phyloP scores from a whole-genome alignment of 2,797 vertebrate genomes.

The Momotus momota region DNA sequence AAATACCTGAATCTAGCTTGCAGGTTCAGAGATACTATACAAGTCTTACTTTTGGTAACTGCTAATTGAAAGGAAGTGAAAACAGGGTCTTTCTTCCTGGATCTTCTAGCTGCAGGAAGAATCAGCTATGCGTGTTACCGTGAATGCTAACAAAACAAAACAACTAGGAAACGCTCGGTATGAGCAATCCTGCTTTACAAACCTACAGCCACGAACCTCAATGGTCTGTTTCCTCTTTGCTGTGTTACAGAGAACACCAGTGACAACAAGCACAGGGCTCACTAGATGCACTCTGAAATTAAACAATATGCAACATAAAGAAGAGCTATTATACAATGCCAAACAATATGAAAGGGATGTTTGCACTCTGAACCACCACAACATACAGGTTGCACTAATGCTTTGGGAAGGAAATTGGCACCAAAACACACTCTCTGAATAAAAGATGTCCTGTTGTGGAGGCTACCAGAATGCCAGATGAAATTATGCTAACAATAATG shows the following conservation, averaged over 20 bases:
- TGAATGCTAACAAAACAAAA: slow-evolving; percentile 44
- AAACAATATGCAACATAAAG: not conserved
- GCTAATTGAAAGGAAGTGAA: slow-evolving; percentile 39
- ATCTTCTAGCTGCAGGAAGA: slow-evolving; percentile 49
- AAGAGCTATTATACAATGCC: not conserved
- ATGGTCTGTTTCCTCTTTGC: slow-evolving; percentile 33
- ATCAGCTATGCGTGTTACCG: slow-evolving; percentile 15
- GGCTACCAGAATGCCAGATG: slow-evolving; percentile 28
- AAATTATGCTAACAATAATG: slow-evolving; percentile 37
- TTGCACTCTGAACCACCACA: not conserved
- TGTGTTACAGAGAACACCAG: not conserved
- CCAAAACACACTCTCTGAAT: not conserved
- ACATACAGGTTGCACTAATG: not conserved
- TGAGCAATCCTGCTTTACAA: slow-evolving; percentile 33
- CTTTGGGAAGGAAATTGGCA: not conserved
- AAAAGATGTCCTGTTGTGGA: not conserved
- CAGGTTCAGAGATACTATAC: not conserved
- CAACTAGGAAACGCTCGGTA: slow-evolving; percentile 17
- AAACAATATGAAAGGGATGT: not conserved
- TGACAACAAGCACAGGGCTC: not conserved
- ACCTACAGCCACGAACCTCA: slow-evolving; percentile 13
- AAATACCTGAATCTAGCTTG: not conserved
- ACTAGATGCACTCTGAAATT: not conserved
- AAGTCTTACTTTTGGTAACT: not conserved
- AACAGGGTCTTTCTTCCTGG: slow-evolving; percentile 57